Evolutionary conservation across 1,140 invertebrate species (phyloP).

Genomic region (Holcopasites calliopsidis): DNA sequence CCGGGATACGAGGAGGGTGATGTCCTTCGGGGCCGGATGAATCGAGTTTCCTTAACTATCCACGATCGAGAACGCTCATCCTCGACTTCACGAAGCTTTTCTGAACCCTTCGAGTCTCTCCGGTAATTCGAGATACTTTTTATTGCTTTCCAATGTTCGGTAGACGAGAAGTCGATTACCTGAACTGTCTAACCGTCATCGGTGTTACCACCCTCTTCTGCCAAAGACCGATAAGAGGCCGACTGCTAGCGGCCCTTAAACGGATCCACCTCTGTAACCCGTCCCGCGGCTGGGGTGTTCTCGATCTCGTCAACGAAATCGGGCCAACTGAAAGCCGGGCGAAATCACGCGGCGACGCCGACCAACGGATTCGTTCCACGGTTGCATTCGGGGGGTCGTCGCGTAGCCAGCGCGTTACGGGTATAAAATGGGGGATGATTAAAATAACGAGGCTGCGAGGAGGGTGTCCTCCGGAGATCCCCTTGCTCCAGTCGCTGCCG

Average conservation of each 20-base stretch:
- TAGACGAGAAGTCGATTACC: no score
- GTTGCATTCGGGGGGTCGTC: slow-evolving; percentile 12
- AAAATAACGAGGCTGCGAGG: slow-evolving; percentile 75
- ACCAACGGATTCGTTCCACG: slow-evolving; percentile 23
- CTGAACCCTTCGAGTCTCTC: background rate
- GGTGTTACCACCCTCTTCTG: slow-evolving; percentile 35
- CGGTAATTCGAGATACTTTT: background rate
- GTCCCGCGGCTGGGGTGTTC: background rate
- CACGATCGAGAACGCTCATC: slow-evolving; percentile 54
- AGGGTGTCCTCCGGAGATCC: slow-evolving; percentile 64
- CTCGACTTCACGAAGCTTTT: slow-evolving; percentile 24
- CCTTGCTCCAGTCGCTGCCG: slow-evolving; percentile 31
- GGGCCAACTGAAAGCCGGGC: slow-evolving; percentile 44
- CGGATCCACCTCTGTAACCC: slow-evolving; percentile 39
- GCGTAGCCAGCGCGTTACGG: slow-evolving; percentile 63
- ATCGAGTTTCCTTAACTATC: slow-evolving; percentile 59
- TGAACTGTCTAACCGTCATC: slow-evolving; percentile 43
- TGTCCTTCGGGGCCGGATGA: slow-evolving; percentile 31
- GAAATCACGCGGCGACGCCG: slow-evolving; percentile 30
- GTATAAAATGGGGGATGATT: slow-evolving; percentile 76
- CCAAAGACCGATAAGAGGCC: slow-evolving; percentile 51
- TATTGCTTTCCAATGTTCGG: background rate
- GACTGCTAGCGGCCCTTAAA: slow-evolving; percentile 60
- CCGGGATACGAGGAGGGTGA: background rate
- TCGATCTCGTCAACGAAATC: slow-evolving; percentile 38